Base-by-base conservation (phyloP, 2,888 invertebrate species). In the Orthosia incerta region DNA sequence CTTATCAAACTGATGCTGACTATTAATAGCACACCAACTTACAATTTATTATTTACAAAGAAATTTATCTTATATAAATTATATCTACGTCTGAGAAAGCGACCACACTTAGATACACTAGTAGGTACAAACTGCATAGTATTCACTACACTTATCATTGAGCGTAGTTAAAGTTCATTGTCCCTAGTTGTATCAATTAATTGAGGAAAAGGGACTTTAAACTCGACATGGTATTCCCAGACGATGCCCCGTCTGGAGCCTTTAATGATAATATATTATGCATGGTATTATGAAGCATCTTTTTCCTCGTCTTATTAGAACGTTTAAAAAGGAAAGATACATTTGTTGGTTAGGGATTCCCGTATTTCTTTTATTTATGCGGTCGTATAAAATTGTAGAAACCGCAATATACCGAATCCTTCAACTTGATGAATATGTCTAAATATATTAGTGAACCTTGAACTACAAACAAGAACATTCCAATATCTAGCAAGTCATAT, bases 151-250 rank as follows among this genome's bases (percentile, higher is more conserved):
- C 67, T 48, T 76, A 55, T 61, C 20, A 63, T 64, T 79, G 46
- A 61, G 50, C 9, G 50, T 9, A 61, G 31, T 74, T 63, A 48
- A 55, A 61, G 82, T 69, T 80, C 82, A 77, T 69, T 77, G 78
- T 48, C 65, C 68, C 51, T 77, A 13, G 53, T 73, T 69, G 59
- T 59, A 53, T 69, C 73, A 81, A 80, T 81, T 75, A 66, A 59
- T 13, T 55, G 59, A 81, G 82, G 77, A 77, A 80, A 77, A 69
- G 23, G 23, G 55, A 26, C 57, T 64, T 55, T 55, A 65, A 65
- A 64, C 59, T 60, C 45, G 15, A n/a, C 56, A 2, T 16, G 55
- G 77, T 72, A 73, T 77, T 73, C 68, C 65, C 77, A 81, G 73
- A 53, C 45, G 18, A n/a, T 45, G 39, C 23, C 20, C 26, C 50